Base-by-base conservation (phyloP, 2,888 invertebrate species). In the Amiota mariae region DNA sequence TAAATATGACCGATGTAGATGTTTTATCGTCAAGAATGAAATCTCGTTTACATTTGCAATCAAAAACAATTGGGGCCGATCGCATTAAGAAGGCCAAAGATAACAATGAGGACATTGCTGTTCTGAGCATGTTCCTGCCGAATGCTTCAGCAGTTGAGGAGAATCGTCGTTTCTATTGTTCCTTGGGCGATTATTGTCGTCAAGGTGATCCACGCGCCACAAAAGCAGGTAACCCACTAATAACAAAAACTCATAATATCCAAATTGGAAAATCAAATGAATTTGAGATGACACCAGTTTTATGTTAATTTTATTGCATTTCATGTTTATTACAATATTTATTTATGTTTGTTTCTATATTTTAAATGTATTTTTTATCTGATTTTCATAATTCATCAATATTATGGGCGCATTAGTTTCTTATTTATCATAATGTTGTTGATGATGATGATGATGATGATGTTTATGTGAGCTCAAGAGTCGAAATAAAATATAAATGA, bases 51-150 rank as follows among this genome's bases (percentile, higher is more conserved):
- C 92, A 94, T 89, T 91, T 96, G 88, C 93, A 93, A 80, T 94
- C 94, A 70, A 95, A 95, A 91, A 95, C 94, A 54, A 94, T 95
- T 71, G 95, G 95, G n/a, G 94, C 94, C 85, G 95, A 96, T 15
- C 92, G 95, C 88, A 95, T 96, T 86, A 92, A 93, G 81, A 92
- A 93, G 87, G 95, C 96, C 77, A 93, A 94, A 90, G 95, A 95
- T 84, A 94, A 94, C 88, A 95, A 96, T 90, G 96, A 96, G 91
- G 97, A 97, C 91, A 93, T 96, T 76, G 96, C 96, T 72, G 93
- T 97, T 82, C 91, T 96, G 82, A 95, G 96, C 79, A 95, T 96
- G 94, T 95, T 96, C 87, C 91, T 96, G 76, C 94, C 96, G 64
- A 92, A 92, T 76, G 87, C 89, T 72, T 92, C 92, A 82, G 92